Evolutionary conservation across 2,888 invertebrate species (phyloP), one percentile per base, ranked within the genome.

Genomic region (Ethmia dodecea): DNA sequence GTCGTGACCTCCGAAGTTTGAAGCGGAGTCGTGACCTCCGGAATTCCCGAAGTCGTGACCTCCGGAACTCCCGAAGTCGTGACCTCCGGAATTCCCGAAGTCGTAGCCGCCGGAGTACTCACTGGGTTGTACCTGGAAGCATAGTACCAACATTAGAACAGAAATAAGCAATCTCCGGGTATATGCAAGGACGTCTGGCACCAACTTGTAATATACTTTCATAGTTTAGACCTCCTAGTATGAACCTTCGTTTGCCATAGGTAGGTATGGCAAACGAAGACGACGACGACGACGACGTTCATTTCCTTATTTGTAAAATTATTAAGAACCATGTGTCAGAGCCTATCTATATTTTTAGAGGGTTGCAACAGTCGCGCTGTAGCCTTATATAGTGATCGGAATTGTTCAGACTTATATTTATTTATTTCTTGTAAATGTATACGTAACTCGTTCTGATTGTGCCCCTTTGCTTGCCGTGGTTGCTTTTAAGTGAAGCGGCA

Each of bases 121-220:
- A 20, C 78, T 79, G 1, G 83, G 70, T 63, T 84, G 83, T 8
- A 64, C 48, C 84, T 84, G 70, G 33, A 50, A 44, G 40, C 20
- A 29, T 33, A 33, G 24, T 31, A 3, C 8, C 18, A 18, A 5
- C 18, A 18, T 18, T 8, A 18, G 18, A 4, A 4, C 8, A 18
- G 4, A 18, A 5, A 4, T 8, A 8, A 5, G 5, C 18, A 4
- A 18, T 8, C 8, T 4, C 18, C 4, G 18, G 18, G 18, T 8
- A 18, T 8, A 5, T 4, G 18, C 18, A 18, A 8, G 18, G 18
- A 10, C 10, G 25, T 8, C 2, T 10, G 25, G 10, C 2, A 25
- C 1, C 8, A 25, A 24, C 6, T 10, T 5, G 18, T 5, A 18
- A 5, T 18, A 18, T 18, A 5, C 8, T 18, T 18, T 18, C 8